phyloP scores from a whole-genome alignment of 2,797 vertebrate species.

The Spinus olivaceus region DNA sequence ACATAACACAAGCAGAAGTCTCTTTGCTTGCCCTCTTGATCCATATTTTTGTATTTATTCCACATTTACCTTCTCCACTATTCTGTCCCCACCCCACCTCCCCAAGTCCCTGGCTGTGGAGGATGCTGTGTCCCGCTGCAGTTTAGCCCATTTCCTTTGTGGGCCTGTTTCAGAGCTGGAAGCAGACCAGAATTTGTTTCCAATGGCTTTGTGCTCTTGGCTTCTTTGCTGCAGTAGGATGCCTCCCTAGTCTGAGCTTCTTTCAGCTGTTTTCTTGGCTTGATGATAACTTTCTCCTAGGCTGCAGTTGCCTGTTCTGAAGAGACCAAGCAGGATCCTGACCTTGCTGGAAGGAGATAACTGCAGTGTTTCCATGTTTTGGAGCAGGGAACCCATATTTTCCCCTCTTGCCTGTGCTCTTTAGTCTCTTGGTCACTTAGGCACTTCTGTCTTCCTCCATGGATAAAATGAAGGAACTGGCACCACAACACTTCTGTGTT shows the following conservation, averaged over 20 bases:
- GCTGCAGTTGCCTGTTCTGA: neutral
- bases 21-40: neutral
- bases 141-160: neutral
- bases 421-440: neutral
- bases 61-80: neutral
- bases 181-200: neutral
- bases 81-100: neutral
- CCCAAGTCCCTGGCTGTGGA: neutral
- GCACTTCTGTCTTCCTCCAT: neutral
- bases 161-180: neutral
- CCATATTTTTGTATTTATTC: neutral
- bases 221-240: neutral
- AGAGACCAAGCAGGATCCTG: neutral
- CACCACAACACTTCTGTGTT: fast-evolving
- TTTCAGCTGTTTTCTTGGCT: neutral
- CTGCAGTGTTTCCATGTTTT: neutral
- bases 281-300: neutral
- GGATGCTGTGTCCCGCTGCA: neutral
- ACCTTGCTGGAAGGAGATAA: neutral
- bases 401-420: neutral
- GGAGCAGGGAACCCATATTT: neutral
- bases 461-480: neutral
- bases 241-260: neutral
- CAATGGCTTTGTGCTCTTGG: neutral
- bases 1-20: neutral